A percentile compares a stretch with the other conserved stretches of the same genome.
Conservation (phyloP, 2,797 vertebrate genomes). For the Astyanax mexicanus region DNA sequence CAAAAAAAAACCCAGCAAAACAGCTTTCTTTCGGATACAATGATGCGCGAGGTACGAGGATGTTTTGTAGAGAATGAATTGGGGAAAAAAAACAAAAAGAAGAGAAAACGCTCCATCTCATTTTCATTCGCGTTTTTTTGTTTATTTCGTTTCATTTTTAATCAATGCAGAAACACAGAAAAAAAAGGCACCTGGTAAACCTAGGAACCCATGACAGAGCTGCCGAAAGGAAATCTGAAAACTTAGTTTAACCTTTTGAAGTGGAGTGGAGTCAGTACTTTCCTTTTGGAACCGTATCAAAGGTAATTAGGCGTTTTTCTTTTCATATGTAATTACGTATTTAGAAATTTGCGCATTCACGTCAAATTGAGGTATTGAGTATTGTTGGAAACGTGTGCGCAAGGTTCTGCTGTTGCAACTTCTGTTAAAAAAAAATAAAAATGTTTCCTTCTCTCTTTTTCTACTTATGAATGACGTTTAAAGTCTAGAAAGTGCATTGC, state of each 20-base stretch:
- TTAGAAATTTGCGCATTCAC: too few species aligned
- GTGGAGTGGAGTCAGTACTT: not conserved
- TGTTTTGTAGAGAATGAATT: conserved; percentile 67
- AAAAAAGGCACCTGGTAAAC: conserved; percentile 42
- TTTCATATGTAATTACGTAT: not conserved
- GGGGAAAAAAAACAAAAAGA: too few species aligned
- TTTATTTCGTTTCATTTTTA: too few species aligned
- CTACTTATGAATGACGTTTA: not conserved
- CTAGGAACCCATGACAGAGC: conserved; percentile 26
- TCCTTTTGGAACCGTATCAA: not conserved
- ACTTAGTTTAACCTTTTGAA: not conserved
- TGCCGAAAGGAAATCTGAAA: conserved; percentile 24
- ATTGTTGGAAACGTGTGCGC: too few species aligned
- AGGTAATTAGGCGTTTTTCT: not conserved
- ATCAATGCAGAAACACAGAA: conserved; percentile 46
- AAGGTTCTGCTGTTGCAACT: too few species aligned
- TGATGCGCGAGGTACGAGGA: conserved; percentile 74
- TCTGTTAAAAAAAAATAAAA: too few species aligned
- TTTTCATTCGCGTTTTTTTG: conserved; percentile 48
- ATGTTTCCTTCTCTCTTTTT: not conserved
- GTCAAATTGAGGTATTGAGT: too few species aligned
- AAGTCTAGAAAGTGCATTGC: not conserved
- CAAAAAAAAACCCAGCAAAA: too few species aligned
- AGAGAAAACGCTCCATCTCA: conserved; percentile 61
- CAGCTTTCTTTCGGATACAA: conserved; percentile 69